These are phyloP conservation scores for Etia nguti DNA, from an alignment of 2,113 vertebrate genomes.

Conservation along the genomic window DNA sequence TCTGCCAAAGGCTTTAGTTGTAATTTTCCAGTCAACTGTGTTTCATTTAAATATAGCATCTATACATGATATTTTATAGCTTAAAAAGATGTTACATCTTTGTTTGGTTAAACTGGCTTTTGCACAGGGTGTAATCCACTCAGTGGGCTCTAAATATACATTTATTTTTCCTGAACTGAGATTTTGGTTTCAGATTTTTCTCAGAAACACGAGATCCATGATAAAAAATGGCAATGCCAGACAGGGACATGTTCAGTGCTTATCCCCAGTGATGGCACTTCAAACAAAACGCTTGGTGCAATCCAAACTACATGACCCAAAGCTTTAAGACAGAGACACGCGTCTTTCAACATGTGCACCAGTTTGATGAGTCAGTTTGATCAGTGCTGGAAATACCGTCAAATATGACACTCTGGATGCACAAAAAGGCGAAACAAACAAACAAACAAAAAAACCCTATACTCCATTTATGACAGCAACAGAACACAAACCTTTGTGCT, in stretches of 20 bases:
- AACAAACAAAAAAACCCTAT: not conserved
- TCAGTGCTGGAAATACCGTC: not conserved
- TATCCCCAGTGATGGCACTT: not conserved
- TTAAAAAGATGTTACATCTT: not conserved
- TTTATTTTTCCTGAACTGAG: not conserved
- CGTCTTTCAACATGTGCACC: not conserved
- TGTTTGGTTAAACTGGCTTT: not conserved
- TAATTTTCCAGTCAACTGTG: not conserved
- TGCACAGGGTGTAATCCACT: not conserved
- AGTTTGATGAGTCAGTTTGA: not conserved
- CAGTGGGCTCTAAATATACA: not conserved
- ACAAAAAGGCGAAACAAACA: not conserved
- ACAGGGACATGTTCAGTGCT: not conserved
- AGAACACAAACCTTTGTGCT: slow-evolving; percentile 25
- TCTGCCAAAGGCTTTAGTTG: not conserved
- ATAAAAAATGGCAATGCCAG: not conserved
- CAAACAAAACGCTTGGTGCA: not conserved
- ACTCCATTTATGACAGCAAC: slow-evolving; percentile 16
- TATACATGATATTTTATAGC: not conserved
- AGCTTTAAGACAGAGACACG: not conserved
- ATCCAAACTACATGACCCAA: not conserved
- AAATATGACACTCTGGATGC: not conserved
- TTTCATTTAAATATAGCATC: not conserved
- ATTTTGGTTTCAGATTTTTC: not conserved
- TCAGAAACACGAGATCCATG: not conserved